A percentile compares a stretch with the other conserved stretches of the same genome.
These are phyloP conservation scores for Penaeus indicus DNA, from an alignment of 1,140 invertebrate genomes.

Conservation along the genomic window DNA sequence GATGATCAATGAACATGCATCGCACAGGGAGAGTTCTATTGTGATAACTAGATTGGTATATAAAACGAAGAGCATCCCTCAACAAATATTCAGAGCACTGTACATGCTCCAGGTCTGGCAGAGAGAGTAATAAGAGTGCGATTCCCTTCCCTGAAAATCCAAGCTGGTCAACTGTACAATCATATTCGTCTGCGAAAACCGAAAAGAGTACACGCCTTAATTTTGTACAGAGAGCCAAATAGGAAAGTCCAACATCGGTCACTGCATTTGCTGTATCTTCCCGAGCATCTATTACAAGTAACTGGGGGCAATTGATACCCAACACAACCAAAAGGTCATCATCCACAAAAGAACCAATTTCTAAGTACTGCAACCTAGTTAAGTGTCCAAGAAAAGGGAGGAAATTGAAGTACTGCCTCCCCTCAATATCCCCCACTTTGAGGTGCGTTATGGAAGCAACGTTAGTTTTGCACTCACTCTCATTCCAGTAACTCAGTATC, in stretches of 20 bases:
- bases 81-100: slow-evolving; percentile 48
- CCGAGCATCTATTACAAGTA: slow-evolving; percentile 37
- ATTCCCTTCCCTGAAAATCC: slow-evolving; percentile 44
- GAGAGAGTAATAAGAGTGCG: slow-evolving; percentile 22
- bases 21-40: slow-evolving; percentile 11
- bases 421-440: slow-evolving; percentile 46
- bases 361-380: slow-evolving; percentile 30
- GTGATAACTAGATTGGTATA: slow-evolving; percentile 43
- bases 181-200: slow-evolving; percentile 42
- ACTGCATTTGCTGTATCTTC: slow-evolving; percentile 41
- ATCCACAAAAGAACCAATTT: slow-evolving; percentile 36
- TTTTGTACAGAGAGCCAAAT: slow-evolving; percentile 37
- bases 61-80: slow-evolving; percentile 48
- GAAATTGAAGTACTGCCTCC: slow-evolving; percentile 32
- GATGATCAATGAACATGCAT: slow-evolving; percentile 40
- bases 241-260: slow-evolving; percentile 44
- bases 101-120: slow-evolving; percentile 45
- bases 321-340: slow-evolving; percentile 48
- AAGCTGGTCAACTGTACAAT: slow-evolving; percentile 26
- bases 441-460: slow-evolving; percentile 34
- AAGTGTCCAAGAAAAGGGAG: slow-evolving; percentile 35
- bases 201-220: slow-evolving; percentile 43
- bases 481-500: slow-evolving; percentile 29
- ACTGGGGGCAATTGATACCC: slow-evolving; percentile 43
- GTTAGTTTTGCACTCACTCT: not conserved